Evolutionary conservation across 2,797 vertebrate genomes (phyloP), one percentile per base, ranked within the genome.

Genomic region (Takifugu ocellatus): DNA sequence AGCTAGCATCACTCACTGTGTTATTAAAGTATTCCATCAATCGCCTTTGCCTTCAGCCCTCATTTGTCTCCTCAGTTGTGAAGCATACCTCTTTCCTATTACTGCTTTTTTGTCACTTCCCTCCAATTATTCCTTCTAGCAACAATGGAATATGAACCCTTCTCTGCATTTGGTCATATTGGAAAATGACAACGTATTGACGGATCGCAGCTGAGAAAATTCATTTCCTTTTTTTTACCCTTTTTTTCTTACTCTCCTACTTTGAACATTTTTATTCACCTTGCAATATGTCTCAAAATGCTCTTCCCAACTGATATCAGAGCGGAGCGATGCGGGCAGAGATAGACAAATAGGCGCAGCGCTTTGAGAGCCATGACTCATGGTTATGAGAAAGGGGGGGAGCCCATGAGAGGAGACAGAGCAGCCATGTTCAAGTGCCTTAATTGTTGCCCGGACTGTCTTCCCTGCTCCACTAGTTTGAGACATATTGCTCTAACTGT

Each of bases 401-500:
- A 21, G 47, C 54, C 49, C 49, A 17, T 25, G 49, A 25, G 47
- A 25, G 39, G 54, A 58, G 49, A 50, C 51, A 29, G 49, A 25
- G 54, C 31, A 61, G 57, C 54, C 62, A 77, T 84, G 78, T 87
- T 87, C 75, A 66, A 72, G 59, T 78, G 82, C 77, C 78, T 84
- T 87, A 87, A 88, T 86, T 85, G 81, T 83, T 79, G 75, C 84
- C 83, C 80, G 67, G 58, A 53, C 69, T 82, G 80, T 82, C 79
- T 82, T 83, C 81, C 62, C 66, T 81, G 88, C 87, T 89, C 88
- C 86, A 86, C 69, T 86, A 85, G 65, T 71, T 82, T 61, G 72
- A 86, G 81, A 87, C 84, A 73, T 81, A 85, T 86, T 84, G 84
- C 78, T 77, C 83, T 82, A 54, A 71, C 81, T 82, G 78, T 89